These are phyloP conservation scores for Austrofundulus limnaeus DNA, from an alignment of 2,113 vertebrate genomes.

Conservation along the genomic window DNA sequence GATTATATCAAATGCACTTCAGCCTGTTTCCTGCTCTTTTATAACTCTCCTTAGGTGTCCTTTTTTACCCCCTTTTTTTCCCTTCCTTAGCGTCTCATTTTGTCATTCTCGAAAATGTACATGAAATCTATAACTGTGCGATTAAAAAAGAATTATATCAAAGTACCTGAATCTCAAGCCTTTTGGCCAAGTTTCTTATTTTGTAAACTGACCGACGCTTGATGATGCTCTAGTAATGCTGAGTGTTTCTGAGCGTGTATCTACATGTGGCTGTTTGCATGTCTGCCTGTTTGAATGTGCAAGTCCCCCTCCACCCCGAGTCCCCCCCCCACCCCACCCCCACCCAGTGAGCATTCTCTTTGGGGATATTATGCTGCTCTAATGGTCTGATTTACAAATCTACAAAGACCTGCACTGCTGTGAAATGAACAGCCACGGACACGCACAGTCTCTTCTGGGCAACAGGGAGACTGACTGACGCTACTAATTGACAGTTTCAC, in stretches of 20 bases:
- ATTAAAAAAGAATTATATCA: constrained; percentile 13
- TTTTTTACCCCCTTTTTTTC: constrained; percentile 3
- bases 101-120: background rate
- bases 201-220: constrained; percentile 16
- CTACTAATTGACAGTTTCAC: constrained; percentile 49
- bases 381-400: constrained; percentile 59
- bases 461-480: constrained; percentile 39
- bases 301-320: background rate
- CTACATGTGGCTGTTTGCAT: background rate
- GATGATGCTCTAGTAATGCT: constrained; percentile 5
- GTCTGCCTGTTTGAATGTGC: constrained; percentile 6
- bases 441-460: constrained; percentile 20
- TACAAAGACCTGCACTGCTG: constrained; percentile 50
- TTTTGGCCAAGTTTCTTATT: constrained; percentile 13
- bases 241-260: constrained; percentile 6
- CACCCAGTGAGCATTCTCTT: constrained; percentile 14
- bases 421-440: constrained; percentile 45
- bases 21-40: constrained; percentile 1
- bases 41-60: background rate
- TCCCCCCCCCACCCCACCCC: background rate
- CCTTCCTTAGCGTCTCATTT: background rate
- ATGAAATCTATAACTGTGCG: constrained; percentile 13
- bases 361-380: constrained; percentile 49
- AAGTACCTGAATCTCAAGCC: background rate
- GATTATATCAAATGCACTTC: constrained; percentile 27